phyloP scores from a whole-genome alignment of 2,113 vertebrate species.

The Dasypus novemcinctus region DNA sequence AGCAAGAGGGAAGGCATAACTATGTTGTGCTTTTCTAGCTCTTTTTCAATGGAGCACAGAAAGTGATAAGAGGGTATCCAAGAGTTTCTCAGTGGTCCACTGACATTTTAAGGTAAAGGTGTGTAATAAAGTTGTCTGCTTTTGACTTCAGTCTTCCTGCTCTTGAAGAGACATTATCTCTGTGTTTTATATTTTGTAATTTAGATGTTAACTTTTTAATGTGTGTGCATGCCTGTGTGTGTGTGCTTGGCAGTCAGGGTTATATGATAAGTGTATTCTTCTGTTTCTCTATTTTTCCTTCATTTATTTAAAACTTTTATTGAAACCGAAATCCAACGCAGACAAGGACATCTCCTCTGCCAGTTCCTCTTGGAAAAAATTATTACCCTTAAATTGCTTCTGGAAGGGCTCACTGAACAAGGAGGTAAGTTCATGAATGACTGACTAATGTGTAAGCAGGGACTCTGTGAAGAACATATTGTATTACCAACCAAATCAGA shows the following conservation, averaged over 20 bases:
- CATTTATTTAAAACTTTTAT: conserved; percentile 21
- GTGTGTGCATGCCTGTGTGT: background rate
- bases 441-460: conserved; percentile 77
- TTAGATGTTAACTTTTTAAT: background rate
- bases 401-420: conserved; percentile 65
- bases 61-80: background rate
- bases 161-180: background rate
- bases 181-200: background rate
- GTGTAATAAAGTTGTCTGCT: background rate
- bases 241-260: background rate
- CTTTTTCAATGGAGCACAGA: background rate
- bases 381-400: conserved; percentile 61
- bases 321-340: conserved; percentile 54
- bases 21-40: background rate
- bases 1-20: background rate
- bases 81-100: background rate
- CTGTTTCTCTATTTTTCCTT: background rate
- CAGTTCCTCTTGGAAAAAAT: conserved; percentile 56
- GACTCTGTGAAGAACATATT: conserved; percentile 76
- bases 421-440: conserved; percentile 74
- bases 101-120: background rate
- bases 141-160: background rate
- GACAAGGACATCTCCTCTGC: conserved; percentile 52
- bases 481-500: conserved; percentile 75
- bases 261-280: background rate